Base-by-base conservation (phyloP, 2,113 vertebrate genomes). In the Dipodomys ordii region DNA sequence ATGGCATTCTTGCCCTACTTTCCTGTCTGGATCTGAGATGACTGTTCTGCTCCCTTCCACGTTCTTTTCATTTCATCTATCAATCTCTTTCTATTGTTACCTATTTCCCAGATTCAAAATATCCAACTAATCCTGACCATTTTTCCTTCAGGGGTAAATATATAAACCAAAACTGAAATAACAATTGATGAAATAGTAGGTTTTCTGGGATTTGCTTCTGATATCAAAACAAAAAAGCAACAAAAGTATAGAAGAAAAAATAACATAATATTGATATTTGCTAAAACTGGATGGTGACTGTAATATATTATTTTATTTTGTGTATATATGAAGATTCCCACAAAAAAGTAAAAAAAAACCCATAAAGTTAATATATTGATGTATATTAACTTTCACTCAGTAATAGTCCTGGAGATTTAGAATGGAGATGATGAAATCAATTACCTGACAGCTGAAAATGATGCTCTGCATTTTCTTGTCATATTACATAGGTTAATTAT, bases 141-240 rank as follows among this genome's bases (percentile, higher is more conserved):
- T 46, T 79, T 90, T 91, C 53, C 49, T 88, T 90, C 18, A 77
- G n/a, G 15, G 9, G 18, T 93, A 83, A 85, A 81, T 35, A 90
- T 35, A 15, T 62, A 86, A 44, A 60, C 27, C 67, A 27, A 93
- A 82, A 73, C 19, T 49, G 32, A 93, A 85, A 53, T 73, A 46
- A 73, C 49, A 83, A 49, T 78, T 95, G 83, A 2, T 85, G 25
- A 74, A 87, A 68, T 60, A 87, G 46, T 85, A 72, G 39, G 7
- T 46, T 49, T 6, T 82, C 22, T 92, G 46, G 64, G 30, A 93
- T 90, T 88, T 95, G 44, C 60, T 91, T 90, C 90, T 93, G 88
- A 92, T 74, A 65, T 3, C 15, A 32, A 68, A 35, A 57, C 13
- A 74, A 73, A 71, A 88, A 72, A 64, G 30, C 92, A 39, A 49